Percentiles rank a stretch among this genome's conserved stretches.
phyloP scores from a whole-genome alignment of 2,888 invertebrate species.

The Eurytoma adleriae region DNA sequence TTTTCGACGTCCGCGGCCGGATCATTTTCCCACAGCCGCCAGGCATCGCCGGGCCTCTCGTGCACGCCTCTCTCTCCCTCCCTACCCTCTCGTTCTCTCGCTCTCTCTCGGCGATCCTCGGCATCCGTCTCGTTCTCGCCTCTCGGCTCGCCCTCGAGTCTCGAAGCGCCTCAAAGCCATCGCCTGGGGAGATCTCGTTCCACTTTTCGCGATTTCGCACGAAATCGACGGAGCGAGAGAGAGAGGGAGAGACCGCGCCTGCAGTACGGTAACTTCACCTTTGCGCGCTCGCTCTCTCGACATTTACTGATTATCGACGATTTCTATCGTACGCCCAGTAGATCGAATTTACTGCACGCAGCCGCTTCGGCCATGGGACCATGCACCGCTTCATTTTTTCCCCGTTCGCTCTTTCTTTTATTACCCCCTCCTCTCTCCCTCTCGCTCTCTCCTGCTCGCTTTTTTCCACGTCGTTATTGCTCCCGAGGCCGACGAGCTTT shows the following conservation, averaged over 20 bases:
- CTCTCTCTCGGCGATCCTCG: slow-evolving; percentile 52
- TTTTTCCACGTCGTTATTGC: slow-evolving; percentile 6
- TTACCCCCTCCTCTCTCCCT: not conserved
- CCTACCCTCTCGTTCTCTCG: slow-evolving; percentile 38
- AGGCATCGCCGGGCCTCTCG: slow-evolving; percentile 54
- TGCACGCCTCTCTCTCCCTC: slow-evolving; percentile 52
- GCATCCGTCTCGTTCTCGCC: slow-evolving; percentile 62
- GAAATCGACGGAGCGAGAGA: slow-evolving; percentile 59
- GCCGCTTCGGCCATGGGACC: slow-evolving; percentile 32
- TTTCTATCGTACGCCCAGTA: slow-evolving; percentile 60
- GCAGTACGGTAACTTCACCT: slow-evolving; percentile 56
- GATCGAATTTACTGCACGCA: slow-evolving; percentile 63
- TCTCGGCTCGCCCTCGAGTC: slow-evolving; percentile 53
- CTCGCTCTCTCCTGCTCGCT: not conserved
- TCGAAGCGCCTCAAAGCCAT: slow-evolving; percentile 55
- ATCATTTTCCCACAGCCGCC: slow-evolving; percentile 75
- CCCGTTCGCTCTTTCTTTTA: slow-evolving; percentile 6
- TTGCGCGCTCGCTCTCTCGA: slow-evolving; percentile 52
- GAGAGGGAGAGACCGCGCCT: slow-evolving; percentile 36
- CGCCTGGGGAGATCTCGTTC: slow-evolving; percentile 68
- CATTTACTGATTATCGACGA: slow-evolving; percentile 66
- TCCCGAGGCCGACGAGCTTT: slow-evolving; percentile 15
- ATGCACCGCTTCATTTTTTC: slow-evolving; percentile 6
- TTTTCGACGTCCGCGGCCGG: slow-evolving; percentile 60
- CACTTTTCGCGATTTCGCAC: slow-evolving; percentile 70